These are phyloP conservation scores for Chromobotia macracanthus DNA, from an alignment of 2,797 vertebrate genomes.

Conservation along the genomic window DNA sequence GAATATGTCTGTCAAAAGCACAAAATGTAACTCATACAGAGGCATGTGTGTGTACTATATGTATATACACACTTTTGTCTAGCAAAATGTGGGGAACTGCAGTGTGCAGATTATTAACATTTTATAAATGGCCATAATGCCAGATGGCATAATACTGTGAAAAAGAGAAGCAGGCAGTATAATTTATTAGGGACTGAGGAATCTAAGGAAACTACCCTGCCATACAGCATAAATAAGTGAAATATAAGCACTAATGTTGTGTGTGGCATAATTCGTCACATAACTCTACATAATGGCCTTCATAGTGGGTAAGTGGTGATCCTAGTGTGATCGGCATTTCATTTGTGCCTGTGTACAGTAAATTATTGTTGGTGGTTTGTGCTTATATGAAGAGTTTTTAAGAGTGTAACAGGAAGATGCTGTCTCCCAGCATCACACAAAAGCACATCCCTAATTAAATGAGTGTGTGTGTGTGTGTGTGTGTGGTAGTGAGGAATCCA, in stretches of 20 bases:
- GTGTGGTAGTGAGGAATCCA: slow-evolving; percentile 81
- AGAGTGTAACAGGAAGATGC: background rate
- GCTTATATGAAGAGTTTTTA: background rate
- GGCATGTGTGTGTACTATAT: background rate
- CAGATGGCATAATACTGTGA: slow-evolving; percentile 5
- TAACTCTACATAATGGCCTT: slow-evolving; percentile 36
- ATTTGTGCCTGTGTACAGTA: slow-evolving; percentile 22
- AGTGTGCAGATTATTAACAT: slow-evolving; percentile 12
- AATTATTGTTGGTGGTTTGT: slow-evolving; percentile 14
- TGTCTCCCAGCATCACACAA: too few species aligned
- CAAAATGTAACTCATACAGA: background rate
- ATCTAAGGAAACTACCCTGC: slow-evolving; percentile 15
- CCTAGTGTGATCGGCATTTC: slow-evolving; percentile 12
- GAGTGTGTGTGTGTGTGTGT: slow-evolving; percentile 29
- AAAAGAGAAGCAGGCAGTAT: background rate
- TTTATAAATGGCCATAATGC: background rate
- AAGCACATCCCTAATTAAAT: background rate
- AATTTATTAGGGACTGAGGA: slow-evolving; percentile 8
- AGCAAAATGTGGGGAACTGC: background rate
- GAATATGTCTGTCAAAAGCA: background rate
- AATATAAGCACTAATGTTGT: slow-evolving; percentile 21
- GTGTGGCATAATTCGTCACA: background rate
- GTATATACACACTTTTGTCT: background rate
- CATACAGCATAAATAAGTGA: slow-evolving; percentile 32
- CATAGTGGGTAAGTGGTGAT: slow-evolving; percentile 25